Evolutionary conservation across 1,140 invertebrate species (phyloP).

Genomic region (Manduca sexta): DNA sequence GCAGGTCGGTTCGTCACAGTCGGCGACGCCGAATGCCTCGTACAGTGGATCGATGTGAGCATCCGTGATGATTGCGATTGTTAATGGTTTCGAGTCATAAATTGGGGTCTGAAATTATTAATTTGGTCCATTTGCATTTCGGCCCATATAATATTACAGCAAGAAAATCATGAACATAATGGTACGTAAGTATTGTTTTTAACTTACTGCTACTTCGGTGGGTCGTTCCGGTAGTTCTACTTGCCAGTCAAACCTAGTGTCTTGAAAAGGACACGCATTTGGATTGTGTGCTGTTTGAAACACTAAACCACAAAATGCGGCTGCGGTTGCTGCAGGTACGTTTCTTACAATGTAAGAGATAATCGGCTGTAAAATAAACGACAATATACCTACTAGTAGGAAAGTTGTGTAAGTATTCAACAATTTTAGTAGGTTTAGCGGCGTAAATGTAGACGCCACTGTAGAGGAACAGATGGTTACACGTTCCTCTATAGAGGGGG

Average conservation of each 20-base stretch:
- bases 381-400: too few relatives aligned
- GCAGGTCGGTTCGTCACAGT: constrained; percentile 85
- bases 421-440: too few relatives aligned
- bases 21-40: constrained; percentile 76
- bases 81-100: constrained; percentile 26
- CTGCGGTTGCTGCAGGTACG: constrained; percentile 57
- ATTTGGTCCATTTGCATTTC: too few relatives aligned
- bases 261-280: constrained; percentile 43
- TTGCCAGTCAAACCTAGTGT: constrained; percentile 73
- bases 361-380: constrained; percentile 70
- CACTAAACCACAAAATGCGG: constrained; percentile 73
- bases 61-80: constrained; percentile 85
- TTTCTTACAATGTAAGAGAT: constrained; percentile 73
- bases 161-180: too few relatives aligned
- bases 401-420: too few relatives aligned
- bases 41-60: constrained; percentile 88
- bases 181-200: too few relatives aligned
- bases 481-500: too few relatives aligned
- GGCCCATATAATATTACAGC: too few relatives aligned
- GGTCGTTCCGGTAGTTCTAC: constrained; percentile 61
- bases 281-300: constrained; percentile 63
- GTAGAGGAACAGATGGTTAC: too few relatives aligned
- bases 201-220: constrained; percentile 11
- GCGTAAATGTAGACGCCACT: too few relatives aligned
- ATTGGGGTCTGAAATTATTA: constrained; percentile 8